Conservation (phyloP, 2,888 invertebrate species). For the Eueremaeus valkanovi region DNA sequence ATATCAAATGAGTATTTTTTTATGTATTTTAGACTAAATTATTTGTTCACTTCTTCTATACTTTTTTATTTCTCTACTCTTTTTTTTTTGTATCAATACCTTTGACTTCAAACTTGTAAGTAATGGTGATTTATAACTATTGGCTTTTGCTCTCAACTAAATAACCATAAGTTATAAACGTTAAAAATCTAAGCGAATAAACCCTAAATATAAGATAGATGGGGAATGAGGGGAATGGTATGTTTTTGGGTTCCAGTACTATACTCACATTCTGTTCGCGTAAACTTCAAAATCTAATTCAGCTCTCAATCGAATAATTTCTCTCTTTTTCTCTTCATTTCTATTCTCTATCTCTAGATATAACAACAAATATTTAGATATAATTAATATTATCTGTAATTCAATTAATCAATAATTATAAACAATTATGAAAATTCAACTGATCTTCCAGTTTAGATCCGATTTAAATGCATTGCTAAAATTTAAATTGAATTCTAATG, state of each 20-base stretch:
- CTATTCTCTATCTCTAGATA: too few relatives aligned
- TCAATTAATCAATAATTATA: too few relatives aligned
- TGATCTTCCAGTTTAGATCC: too few relatives aligned
- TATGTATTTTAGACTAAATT: neutral
- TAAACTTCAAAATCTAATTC: neutral
- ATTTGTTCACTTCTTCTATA: too few relatives aligned
- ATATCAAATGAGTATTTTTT: neutral
- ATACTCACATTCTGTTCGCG: constrained; percentile 1
- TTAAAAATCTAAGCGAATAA: neutral
- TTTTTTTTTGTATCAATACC: constrained; percentile 12
- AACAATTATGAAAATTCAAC: too few relatives aligned
- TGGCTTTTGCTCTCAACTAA: constrained; percentile 8
- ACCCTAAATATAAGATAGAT: neutral
- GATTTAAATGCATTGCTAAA: too few relatives aligned
- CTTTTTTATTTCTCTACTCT: too few relatives aligned
- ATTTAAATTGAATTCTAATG: too few relatives aligned
- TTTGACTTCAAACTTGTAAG: neutral
- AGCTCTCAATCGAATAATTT: neutral
- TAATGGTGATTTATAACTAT: constrained; percentile 33
- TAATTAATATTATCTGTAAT: too few relatives aligned
- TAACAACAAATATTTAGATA: too few relatives aligned
- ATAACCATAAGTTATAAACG: constrained; percentile 15
- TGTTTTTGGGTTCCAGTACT: neutral
- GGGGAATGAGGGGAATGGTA: neutral
- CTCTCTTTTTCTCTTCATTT: neutral